phyloP scores from a whole-genome alignment of 2,888 invertebrate species.

The Stenodera caucasica region DNA sequence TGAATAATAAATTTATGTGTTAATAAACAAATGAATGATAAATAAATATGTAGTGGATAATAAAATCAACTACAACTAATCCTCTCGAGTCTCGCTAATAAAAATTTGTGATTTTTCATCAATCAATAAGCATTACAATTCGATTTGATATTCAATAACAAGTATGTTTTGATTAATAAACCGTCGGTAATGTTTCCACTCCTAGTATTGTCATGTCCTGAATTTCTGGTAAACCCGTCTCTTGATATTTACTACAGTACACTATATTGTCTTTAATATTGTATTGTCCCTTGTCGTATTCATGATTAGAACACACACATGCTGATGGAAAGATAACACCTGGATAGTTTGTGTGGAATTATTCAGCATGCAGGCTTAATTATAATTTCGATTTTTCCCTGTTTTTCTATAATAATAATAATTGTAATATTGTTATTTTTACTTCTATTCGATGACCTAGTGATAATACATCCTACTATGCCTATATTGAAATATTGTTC shows the following conservation, averaged over 20 bases:
- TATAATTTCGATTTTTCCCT: conserved; percentile 11
- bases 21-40: not conserved
- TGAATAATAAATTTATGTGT: not conserved
- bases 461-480: not conserved
- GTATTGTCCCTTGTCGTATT: conserved; percentile 43
- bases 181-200: not conserved
- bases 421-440: not conserved
- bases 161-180: conserved; percentile 1
- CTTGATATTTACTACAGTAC: conserved; percentile 4
- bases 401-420: not conserved
- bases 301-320: conserved; percentile 48
- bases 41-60: too few species aligned
- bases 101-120: not conserved
- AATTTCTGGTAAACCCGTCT: not conserved
- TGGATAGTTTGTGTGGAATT: conserved; percentile 33
- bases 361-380: conserved; percentile 38
- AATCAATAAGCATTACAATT: not conserved
- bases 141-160: not conserved
- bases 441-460: not conserved
- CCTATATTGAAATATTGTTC: not conserved
- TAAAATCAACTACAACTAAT: too few species aligned
- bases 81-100: too few species aligned
- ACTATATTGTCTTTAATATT: conserved; percentile 41
- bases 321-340: conserved; percentile 45
- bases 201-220: not conserved